A percentile compares a stretch with the other conserved stretches of the same genome.
Evolutionary conservation across 2,888 invertebrate species (phyloP).

Genomic region (Byasa hedistus): DNA sequence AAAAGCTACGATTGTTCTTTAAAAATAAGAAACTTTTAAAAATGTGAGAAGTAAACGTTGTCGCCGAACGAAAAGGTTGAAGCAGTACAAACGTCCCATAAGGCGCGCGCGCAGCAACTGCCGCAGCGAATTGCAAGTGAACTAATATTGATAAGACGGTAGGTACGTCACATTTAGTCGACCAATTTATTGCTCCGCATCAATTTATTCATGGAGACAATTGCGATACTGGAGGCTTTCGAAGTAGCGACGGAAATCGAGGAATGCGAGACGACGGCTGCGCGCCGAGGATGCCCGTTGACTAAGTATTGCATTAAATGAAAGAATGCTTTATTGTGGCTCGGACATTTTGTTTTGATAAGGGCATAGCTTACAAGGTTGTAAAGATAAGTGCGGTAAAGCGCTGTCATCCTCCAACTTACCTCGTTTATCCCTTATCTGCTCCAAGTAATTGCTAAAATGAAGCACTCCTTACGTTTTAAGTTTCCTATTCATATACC

Average conservation of each 20-base stretch:
- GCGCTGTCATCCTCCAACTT: conserved; percentile 12
- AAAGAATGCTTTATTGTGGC: conserved; percentile 34
- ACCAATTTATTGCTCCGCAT: conserved; percentile 73
- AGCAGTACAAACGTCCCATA: conserved; percentile 52
- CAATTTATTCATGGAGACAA: conserved; percentile 74
- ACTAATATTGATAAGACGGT: conserved; percentile 69
- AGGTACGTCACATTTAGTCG: conserved; percentile 61
- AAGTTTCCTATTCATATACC: neutral
- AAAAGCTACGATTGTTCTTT: neutral
- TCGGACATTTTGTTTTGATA: conserved; percentile 37
- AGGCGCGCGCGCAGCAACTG: conserved; percentile 60
- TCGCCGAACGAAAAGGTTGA: conserved; percentile 35
- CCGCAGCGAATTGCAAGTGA: conserved; percentile 56
- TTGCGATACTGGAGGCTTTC: conserved; percentile 42
- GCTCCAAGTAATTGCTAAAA: conserved; percentile 33
- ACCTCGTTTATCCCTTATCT: conserved; percentile 20
- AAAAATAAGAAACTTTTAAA: neutral
- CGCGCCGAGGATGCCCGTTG: conserved; percentile 11
- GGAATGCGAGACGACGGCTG: conserved; percentile 23
- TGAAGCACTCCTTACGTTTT: neutral
- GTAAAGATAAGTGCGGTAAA: conserved; percentile 35
- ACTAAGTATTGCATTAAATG: conserved; percentile 29
- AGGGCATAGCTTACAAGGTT: conserved; percentile 33
- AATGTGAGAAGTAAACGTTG: conserved; percentile 15
- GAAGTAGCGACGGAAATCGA: conserved; percentile 22